Conservation (phyloP, 2,797 vertebrate species). For the Manis javanica region DNA sequence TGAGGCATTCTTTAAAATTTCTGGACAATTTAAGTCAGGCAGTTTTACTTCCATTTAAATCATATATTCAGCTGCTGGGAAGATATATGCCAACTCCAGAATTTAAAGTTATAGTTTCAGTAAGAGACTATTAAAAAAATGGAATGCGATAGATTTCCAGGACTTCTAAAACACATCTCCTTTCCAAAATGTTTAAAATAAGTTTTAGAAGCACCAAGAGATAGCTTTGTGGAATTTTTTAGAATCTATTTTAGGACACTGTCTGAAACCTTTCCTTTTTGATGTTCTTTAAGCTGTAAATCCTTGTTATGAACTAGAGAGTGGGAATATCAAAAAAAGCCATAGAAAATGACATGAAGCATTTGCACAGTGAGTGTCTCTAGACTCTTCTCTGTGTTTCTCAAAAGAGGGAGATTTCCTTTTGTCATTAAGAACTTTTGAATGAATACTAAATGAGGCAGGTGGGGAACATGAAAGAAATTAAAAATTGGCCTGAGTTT, state of each 20-base stretch:
- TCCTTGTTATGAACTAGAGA: conserved; percentile 65
- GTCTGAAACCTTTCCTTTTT: conserved; percentile 75
- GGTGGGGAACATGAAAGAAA: background rate
- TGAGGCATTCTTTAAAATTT: conserved; percentile 59
- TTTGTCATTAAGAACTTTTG: conserved; percentile 49
- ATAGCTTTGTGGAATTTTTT: conserved; percentile 56
- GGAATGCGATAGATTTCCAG: conserved; percentile 47
- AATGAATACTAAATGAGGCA: conserved; percentile 26
- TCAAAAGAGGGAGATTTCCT: conserved; percentile 54
- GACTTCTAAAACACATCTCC: conserved; percentile 51
- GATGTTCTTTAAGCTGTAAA: conserved; percentile 69
- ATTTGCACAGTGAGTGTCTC: conserved; percentile 36
- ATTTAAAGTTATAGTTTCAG: conserved; percentile 62
- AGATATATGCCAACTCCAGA: conserved; percentile 44
- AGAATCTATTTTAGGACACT: conserved; percentile 70
- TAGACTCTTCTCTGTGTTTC: background rate
- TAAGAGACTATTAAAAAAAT: conserved; percentile 66
- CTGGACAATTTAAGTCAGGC: conserved; percentile 45
- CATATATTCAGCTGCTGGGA: conserved; percentile 34
- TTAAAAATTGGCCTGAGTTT: conserved; percentile 21
- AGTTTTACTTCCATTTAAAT: conserved; percentile 57
- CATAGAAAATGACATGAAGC: background rate
- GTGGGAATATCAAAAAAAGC: conserved; percentile 53
- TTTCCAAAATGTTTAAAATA: conserved; percentile 71
- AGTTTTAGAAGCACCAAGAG: conserved; percentile 64